Percentiles rank a stretch among this genome's conserved stretches.
Evolutionary conservation across 2,888 invertebrate genomes (phyloP).

Genomic region (Macrophya alboannulata): DNA sequence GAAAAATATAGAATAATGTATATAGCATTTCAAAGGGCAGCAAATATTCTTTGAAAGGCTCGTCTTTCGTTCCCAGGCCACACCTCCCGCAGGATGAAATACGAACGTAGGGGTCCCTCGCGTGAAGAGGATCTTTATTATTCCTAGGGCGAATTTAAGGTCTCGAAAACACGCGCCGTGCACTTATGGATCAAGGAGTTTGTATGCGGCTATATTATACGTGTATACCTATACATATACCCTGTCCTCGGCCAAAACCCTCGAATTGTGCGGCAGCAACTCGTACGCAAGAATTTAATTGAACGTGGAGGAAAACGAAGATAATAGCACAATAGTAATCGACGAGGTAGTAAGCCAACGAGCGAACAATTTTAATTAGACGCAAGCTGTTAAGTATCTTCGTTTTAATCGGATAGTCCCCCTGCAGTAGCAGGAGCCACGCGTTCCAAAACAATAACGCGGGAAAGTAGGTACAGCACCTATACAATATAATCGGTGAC

Average conservation of each 20-base stretch:
- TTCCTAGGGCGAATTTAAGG: constrained; percentile 24
- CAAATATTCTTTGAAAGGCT: constrained; percentile 31
- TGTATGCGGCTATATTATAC: neutral
- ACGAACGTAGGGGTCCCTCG: constrained; percentile 11
- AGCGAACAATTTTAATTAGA: constrained; percentile 50
- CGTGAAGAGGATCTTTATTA: constrained; percentile 31
- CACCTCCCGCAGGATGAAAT: neutral
- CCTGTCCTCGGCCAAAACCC: neutral
- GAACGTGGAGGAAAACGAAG: constrained; percentile 11
- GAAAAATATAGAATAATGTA: neutral
- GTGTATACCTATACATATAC: neutral
- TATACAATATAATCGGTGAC: constrained; percentile 10
- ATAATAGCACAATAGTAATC: constrained; percentile 36
- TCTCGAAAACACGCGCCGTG: neutral
- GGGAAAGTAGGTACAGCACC: neutral
- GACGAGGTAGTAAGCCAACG: constrained; percentile 39
- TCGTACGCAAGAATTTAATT: constrained; percentile 46
- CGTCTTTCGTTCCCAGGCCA: neutral
- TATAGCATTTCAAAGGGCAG: constrained; percentile 31
- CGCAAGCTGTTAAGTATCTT: constrained; percentile 47
- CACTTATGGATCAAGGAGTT: constrained; percentile 31
- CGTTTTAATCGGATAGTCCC: constrained; percentile 30
- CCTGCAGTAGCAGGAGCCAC: neutral
- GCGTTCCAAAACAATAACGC: constrained; percentile 41
- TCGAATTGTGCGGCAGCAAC: neutral